Evolutionary conservation across 2,888 invertebrate genomes (phyloP).

Genomic region (Hyposoter didymator): DNA sequence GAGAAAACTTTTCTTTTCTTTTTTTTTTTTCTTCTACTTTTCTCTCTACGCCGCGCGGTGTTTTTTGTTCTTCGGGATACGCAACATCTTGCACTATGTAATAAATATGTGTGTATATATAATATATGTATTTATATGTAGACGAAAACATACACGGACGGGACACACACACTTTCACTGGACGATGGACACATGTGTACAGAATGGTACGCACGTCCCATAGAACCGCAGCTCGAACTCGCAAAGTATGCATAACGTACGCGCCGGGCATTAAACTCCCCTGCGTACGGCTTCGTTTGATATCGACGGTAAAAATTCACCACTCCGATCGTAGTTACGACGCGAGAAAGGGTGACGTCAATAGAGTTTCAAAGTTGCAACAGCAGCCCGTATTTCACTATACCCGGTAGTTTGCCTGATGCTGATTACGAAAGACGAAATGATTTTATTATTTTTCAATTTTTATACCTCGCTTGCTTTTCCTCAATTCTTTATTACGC

Average conservation of each 20-base stretch:
- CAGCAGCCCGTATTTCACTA: conserved; percentile 64
- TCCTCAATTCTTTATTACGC: neutral
- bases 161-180: conserved; percentile 19
- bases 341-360: conserved; percentile 61
- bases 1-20: conserved; percentile 49
- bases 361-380: conserved; percentile 72
- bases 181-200: conserved; percentile 35
- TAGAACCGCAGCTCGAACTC: conserved; percentile 48
- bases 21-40: conserved; percentile 18
- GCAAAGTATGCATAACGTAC: conserved; percentile 63
- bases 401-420: conserved; percentile 42
- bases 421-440: conserved; percentile 61
- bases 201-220: conserved; percentile 45
- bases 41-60: neutral
- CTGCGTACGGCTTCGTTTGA: conserved; percentile 66
- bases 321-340: conserved; percentile 66
- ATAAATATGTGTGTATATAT: conserved; percentile 34
- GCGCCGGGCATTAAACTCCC: conserved; percentile 75
- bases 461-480: neutral
- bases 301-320: conserved; percentile 41
- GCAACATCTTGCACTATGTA: conserved; percentile 45
- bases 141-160: neutral
- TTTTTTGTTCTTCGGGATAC: conserved; percentile 40
- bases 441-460: conserved; percentile 26
- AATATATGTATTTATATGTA: conserved; percentile 12